These are phyloP conservation scores for Machimus atricapillus DNA, from an alignment of 2,888 invertebrate species.

Conservation along the genomic window DNA sequence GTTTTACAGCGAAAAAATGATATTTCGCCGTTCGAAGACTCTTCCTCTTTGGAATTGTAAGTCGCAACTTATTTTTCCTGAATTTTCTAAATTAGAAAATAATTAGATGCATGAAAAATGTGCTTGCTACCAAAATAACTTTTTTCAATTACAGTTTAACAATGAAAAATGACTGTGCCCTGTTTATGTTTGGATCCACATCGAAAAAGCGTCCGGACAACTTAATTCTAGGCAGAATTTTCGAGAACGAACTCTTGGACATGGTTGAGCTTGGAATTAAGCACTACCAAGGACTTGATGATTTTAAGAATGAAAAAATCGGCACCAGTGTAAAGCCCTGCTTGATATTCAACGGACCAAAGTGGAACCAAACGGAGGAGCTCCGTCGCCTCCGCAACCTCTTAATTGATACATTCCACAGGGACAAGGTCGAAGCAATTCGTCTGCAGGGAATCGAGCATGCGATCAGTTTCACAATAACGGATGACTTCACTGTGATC, in stretches of 20 bases:
- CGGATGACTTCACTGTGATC: constrained; percentile 77
- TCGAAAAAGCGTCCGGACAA: constrained; percentile 96
- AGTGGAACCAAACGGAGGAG: constrained; percentile 84
- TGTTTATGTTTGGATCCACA: constrained; percentile 91
- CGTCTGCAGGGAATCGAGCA: constrained; percentile 94
- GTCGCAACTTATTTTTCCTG: constrained; percentile 49
- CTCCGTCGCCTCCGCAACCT: constrained; percentile 85
- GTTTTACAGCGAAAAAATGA: constrained; percentile 84
- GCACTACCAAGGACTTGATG: constrained; percentile 77
- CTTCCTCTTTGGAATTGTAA: constrained; percentile 78
- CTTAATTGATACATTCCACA: constrained; percentile 89
- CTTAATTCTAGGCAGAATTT: constrained; percentile 86
- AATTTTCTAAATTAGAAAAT: neutral
- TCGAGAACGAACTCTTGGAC: constrained; percentile 88
- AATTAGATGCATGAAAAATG: too few species aligned
- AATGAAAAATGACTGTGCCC: constrained; percentile 83
- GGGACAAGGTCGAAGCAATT: constrained; percentile 70
- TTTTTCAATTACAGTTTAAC: constrained; percentile 65
- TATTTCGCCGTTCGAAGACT: constrained; percentile 91
- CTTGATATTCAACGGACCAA: constrained; percentile 88
- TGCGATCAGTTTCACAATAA: constrained; percentile 86
- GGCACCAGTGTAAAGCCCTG: constrained; percentile 87
- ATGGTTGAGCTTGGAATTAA: constrained; percentile 96
- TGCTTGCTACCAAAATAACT: neutral
- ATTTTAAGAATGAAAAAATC: constrained; percentile 81